Conservation (phyloP, 2,113 vertebrate genomes). For the Heterochromis multidens region DNA sequence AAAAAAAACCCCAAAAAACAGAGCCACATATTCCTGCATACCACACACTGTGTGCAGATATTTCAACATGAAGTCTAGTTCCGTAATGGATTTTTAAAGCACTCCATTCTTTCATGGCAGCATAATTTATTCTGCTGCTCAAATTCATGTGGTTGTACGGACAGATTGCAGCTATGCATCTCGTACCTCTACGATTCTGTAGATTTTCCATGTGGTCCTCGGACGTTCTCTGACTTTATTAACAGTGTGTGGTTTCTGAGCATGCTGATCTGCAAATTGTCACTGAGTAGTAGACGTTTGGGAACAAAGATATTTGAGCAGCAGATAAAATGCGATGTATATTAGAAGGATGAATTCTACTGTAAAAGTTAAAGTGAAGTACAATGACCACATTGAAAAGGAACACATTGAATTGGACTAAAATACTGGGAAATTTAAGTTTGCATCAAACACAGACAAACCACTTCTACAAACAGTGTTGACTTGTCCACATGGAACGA, state of each 20-base stretch:
- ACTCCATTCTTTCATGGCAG: slow-evolving; percentile 11
- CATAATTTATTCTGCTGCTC: slow-evolving; percentile 43
- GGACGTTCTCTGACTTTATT: slow-evolving; percentile 29
- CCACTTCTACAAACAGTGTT: neutral
- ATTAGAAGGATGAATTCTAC: neutral
- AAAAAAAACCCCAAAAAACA: neutral
- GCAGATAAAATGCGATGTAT: slow-evolving; percentile 9
- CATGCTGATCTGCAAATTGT: slow-evolving; percentile 16
- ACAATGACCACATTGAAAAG: neutral
- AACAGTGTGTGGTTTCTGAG: slow-evolving; percentile 12
- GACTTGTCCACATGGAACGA: neutral
- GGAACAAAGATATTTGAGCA: slow-evolving; percentile 15
- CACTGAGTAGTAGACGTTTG: neutral
- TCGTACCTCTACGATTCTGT: slow-evolving; percentile 31
- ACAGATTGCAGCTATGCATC: slow-evolving; percentile 30
- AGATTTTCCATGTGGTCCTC: slow-evolving; percentile 32
- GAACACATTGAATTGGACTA: neutral
- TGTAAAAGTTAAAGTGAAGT: neutral
- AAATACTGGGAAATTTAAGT: neutral
- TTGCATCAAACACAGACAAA: neutral
- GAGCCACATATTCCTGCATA: neutral
- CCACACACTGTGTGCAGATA: slow-evolving; percentile 24
- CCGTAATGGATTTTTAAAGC: slow-evolving; percentile 19
- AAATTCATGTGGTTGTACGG: slow-evolving; percentile 41
- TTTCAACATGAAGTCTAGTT: slow-evolving; percentile 2